phyloP scores from a whole-genome alignment of 2,888 invertebrate species.

The Xestia sexstrigata region DNA sequence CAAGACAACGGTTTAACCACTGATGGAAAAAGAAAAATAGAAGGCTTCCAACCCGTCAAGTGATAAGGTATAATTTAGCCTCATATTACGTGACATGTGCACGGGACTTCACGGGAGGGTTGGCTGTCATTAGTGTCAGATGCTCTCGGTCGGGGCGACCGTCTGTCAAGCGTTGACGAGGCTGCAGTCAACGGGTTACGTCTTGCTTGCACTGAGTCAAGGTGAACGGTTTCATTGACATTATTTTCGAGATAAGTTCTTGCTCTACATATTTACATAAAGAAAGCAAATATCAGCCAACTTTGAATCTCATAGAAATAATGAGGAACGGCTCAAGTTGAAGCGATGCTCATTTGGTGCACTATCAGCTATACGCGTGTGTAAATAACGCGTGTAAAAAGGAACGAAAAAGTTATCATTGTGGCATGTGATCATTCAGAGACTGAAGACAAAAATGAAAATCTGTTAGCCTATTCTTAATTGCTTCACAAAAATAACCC shows the following conservation, averaged over 20 bases:
- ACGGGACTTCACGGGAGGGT: slow-evolving; percentile 85
- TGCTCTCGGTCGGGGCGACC: slow-evolving; percentile 70
- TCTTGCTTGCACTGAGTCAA: slow-evolving; percentile 63
- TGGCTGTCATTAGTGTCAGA: slow-evolving; percentile 85
- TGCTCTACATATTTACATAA: background rate
- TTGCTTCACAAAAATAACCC: slow-evolving; percentile 13
- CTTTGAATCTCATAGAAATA: background rate
- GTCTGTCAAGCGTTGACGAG: slow-evolving; percentile 74
- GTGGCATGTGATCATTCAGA: background rate
- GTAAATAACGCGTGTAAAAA: background rate
- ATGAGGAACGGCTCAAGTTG: background rate
- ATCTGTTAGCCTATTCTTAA: background rate
- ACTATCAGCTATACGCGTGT: background rate
- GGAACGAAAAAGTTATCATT: background rate
- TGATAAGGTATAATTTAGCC: slow-evolving; percentile 85
- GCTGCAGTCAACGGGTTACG: slow-evolving; percentile 61
- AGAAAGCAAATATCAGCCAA: background rate
- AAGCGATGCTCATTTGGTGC: background rate
- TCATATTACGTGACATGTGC: slow-evolving; percentile 81
- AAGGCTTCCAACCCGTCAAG: slow-evolving; percentile 68
- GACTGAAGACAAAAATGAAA: background rate
- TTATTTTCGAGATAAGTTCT: slow-evolving; percentile 3
- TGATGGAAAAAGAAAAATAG: slow-evolving; percentile 65
- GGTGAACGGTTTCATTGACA: slow-evolving; percentile 51
- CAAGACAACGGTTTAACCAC: slow-evolving; percentile 47